These are phyloP conservation scores for Galagoides demidoff DNA, from an alignment of 2,797 vertebrate genomes.

Conservation along the genomic window DNA sequence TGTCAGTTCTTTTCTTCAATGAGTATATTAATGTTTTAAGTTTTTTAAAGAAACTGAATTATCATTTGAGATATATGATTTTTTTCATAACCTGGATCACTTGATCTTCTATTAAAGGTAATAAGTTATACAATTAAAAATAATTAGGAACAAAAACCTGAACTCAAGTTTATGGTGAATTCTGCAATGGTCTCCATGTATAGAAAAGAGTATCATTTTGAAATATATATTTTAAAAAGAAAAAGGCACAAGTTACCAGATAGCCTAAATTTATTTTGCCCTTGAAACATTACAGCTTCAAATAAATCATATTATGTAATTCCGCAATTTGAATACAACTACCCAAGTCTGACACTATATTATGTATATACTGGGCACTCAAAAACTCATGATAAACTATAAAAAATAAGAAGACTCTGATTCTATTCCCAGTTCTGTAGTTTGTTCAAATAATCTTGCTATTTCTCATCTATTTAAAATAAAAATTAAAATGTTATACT, in stretches of 20 bases:
- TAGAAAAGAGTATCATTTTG: background rate
- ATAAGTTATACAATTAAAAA: constrained; percentile 24
- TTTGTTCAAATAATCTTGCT: background rate
- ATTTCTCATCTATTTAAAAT: background rate
- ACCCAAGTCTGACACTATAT: background rate
- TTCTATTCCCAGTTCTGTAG: background rate
- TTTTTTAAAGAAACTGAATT: constrained; percentile 41
- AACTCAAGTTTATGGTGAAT: constrained; percentile 9
- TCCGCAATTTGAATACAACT: background rate
- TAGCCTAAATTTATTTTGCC: constrained; percentile 38
- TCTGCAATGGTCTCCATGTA: background rate
- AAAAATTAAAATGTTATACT: background rate
- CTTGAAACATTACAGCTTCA: constrained; percentile 31
- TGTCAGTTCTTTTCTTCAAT: constrained; percentile 29
- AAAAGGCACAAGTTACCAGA: constrained; percentile 11
- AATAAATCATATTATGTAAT: background rate
- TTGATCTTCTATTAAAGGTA: background rate
- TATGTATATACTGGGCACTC: background rate
- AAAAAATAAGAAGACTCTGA: background rate
- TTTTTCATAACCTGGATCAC: background rate
- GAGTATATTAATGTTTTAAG: constrained; percentile 40
- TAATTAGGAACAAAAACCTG: background rate
- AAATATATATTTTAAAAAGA: constrained; percentile 46
- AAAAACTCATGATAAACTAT: background rate
- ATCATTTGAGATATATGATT: background rate